Evolutionary conservation across 2,113 vertebrate species (phyloP), one percentile per base, ranked within the genome.

Genomic region (Blennius ocellaris): DNA sequence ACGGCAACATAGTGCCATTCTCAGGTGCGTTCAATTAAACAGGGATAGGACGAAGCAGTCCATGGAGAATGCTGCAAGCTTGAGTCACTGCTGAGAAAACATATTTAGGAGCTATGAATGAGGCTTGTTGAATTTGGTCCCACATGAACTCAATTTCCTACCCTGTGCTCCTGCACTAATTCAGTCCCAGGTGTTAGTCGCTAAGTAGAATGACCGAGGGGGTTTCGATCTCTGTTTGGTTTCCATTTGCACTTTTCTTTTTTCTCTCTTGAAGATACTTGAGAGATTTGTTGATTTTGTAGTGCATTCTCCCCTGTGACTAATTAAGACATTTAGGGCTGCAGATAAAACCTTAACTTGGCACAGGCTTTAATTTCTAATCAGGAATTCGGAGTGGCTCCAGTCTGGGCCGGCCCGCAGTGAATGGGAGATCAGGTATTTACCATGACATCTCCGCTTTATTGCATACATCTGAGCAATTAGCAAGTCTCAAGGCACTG

Each of bases 371-470:
- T 93, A 92, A 94, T 93, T 87, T 85, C 69, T 83, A 80, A 92
- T 93, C 80, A 92, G 62, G 48, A 57, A 93, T 94, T 94, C 93
- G 57, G 48, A 78, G 69, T 54, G 47, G 58, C 56, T 76, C 44
- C 62, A 43, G 75, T 49, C 52, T 58, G 55, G 58, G 69, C 80
- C 37, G 55, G 71, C 68, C 63, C 16, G 56, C 69, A 37, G 44
- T 78, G 90, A 92, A 93, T 93, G 83, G 83, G 52, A 83, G 87
- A 90, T 88, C 76, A 73, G 41, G 73, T 86, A 92, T 93, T 93
- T 93, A 92, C 82, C 80, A 69, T 80, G 72, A 72, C 80, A 80
- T 81, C 57, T 81, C 74, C 73, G 82, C 82, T 86, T 89, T 84
- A 70, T 80, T 73, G 90, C 90, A 93, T 92, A 69, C 71, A 82